Base-by-base conservation (phyloP, 2,113 vertebrate genomes). In the Probosciger aterrimus region DNA sequence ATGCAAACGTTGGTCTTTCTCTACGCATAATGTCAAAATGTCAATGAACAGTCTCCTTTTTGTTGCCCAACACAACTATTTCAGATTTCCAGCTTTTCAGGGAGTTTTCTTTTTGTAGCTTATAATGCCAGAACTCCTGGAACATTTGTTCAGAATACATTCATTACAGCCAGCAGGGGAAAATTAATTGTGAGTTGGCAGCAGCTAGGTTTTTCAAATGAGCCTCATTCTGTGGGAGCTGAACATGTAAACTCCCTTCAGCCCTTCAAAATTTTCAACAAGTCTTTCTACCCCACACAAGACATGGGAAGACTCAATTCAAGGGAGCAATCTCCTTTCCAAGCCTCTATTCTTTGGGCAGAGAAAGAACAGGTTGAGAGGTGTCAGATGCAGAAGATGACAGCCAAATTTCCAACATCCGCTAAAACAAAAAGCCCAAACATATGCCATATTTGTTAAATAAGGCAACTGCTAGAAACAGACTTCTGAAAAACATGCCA, bases 131-230 rank as follows among this genome's bases (percentile, higher is more conserved):
- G 71, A 83, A 88, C 64, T 93, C 63, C 83, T 64, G 25, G 83
- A 93, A 81, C 68, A 78, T 84, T 94, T 91, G 71, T 70, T 94
- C 67, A 69, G 84, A 57, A 76, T 65, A 92, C 30, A 44, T 74
- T 89, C 44, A 33, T 62, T 80, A 94, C 52, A 92, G 65, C 18
- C 71, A 93, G 65, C 57, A 76, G 63, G 44, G 41, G 25, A 82
- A 94, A 89, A 92, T 55, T 88, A 92, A 89, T 64, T 62, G 63
- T 82, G 71, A 82, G 65, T 49, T 95, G 84, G 85, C 87, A 95
- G 87, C 37, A 82, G 52, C n/a, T 76, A 11, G 7, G 22, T 69
- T 92, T 95, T 86, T 46, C n/a, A 79, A 82, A 82, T 4, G 1
- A 79, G 52, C 41, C 49, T 87, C 79, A 90, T 82, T 76, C 78